Conservation (phyloP, 1,140 invertebrate genomes). For the Manduca sexta region DNA sequence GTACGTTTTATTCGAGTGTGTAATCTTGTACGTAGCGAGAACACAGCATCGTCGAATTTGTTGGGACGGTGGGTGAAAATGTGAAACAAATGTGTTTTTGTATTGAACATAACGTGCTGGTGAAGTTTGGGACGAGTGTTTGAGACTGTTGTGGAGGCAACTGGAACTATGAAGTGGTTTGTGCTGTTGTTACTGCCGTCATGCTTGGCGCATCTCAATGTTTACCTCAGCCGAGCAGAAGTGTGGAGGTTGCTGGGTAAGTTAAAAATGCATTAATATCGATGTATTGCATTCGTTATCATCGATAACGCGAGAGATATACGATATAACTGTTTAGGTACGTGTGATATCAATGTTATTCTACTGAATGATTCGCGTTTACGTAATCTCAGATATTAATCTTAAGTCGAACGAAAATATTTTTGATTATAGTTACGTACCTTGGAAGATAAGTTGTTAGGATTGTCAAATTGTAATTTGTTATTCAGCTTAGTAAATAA, state of each 20-base stretch:
- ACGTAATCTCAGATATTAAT: not conserved
- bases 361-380: not conserved
- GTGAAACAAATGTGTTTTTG: conserved; percentile 54
- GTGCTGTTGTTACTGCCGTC: conserved; percentile 49
- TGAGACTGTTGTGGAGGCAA: conserved; percentile 20
- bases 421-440: too few species aligned
- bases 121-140: conserved; percentile 14
- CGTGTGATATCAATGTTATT: not conserved
- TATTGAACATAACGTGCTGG: conserved; percentile 37
- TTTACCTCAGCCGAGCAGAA: conserved; percentile 65
- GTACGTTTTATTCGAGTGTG: conserved; percentile 62
- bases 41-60: conserved; percentile 42
- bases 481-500: too few species aligned
- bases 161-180: conserved; percentile 52
- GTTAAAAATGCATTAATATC: conserved; percentile 12
- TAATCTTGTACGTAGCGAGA: conserved; percentile 58
- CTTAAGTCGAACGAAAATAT: not conserved
- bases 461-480: too few species aligned
- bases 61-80: conserved; percentile 65
- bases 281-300: not conserved
- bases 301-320: conserved; percentile 3
- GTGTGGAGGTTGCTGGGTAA: conserved; percentile 66
- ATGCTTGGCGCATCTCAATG: conserved; percentile 62
- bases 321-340: not conserved
- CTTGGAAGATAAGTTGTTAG: too few species aligned